Evolutionary conservation across 2,113 vertebrate genomes (phyloP).

Genomic region (Pelecanus crispus): DNA sequence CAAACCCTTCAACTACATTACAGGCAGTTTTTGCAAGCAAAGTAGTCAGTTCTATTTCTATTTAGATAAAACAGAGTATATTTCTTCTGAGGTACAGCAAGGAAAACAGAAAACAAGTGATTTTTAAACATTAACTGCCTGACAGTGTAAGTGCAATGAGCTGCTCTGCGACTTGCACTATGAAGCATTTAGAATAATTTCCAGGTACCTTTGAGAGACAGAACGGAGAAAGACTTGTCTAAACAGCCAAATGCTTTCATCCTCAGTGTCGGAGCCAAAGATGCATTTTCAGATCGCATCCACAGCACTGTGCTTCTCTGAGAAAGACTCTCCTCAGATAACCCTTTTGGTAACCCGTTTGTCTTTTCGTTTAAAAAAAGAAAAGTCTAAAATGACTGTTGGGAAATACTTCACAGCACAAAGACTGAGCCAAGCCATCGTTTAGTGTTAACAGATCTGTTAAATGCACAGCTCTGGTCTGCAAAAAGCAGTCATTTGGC

Average conservation of each 20-base stretch:
- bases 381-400: background rate
- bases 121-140: constrained; percentile 24
- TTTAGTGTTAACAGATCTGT: background rate
- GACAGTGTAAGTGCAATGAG: background rate
- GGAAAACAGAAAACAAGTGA: background rate
- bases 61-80: constrained; percentile 17
- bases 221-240: background rate
- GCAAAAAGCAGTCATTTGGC: background rate
- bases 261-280: background rate
- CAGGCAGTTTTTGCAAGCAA: background rate
- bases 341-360: background rate
- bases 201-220: background rate
- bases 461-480: background rate
- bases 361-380: background rate
- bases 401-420: background rate
- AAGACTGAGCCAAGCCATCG: background rate
- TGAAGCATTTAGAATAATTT: background rate
- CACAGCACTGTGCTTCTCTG: background rate
- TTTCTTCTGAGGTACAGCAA: background rate
- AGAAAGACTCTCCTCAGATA: background rate
- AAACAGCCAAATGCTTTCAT: background rate
- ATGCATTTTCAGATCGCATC: background rate
- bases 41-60: constrained; percentile 1
- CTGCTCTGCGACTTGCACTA: background rate
- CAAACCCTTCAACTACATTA: background rate